A percentile compares a stretch with the other conserved stretches of the same genome.
Evolutionary conservation across 2,797 vertebrate genomes (phyloP).

Genomic region (Sebastes vulpes): DNA sequence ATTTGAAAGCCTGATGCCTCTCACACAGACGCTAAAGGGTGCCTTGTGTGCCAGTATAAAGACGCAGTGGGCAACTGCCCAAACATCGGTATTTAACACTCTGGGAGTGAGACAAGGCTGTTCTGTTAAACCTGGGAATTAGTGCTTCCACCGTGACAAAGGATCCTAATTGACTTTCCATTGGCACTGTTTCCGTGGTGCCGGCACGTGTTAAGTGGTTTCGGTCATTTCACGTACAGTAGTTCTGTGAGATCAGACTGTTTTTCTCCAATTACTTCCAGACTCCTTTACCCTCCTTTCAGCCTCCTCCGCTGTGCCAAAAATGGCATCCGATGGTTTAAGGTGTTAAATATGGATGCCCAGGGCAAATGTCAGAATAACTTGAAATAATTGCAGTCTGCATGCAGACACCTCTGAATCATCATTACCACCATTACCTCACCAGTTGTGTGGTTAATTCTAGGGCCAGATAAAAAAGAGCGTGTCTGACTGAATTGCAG

Average conservation of each 20-base stretch:
- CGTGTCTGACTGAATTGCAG: neutral
- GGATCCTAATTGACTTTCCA: neutral
- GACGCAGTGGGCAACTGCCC: no score
- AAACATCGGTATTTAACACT: no score
- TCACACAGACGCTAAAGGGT: no score
- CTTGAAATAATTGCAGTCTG: constrained; percentile 47
- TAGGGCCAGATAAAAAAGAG: constrained; percentile 15
- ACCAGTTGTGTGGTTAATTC: constrained; percentile 45
- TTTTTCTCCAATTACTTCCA: neutral
- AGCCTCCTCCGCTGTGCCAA: neutral
- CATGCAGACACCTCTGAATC: constrained; percentile 26
- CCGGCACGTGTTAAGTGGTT: neutral
- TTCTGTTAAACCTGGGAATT: neutral
- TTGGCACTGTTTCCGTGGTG: neutral
- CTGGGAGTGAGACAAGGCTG: no score
- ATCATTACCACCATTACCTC: neutral
- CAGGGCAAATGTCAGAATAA: constrained; percentile 39
- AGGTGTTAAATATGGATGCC: constrained; percentile 49
- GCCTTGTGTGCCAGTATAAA: no score
- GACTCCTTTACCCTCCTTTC: neutral
- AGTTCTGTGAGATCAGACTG: neutral
- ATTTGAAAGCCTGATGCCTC: no score
- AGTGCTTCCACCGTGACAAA: no score
- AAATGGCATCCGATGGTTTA: constrained; percentile 23
- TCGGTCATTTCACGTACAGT: neutral